These are phyloP conservation scores for Urocitellus parryii DNA, from an alignment of 2,113 vertebrate species.

Conservation along the genomic window DNA sequence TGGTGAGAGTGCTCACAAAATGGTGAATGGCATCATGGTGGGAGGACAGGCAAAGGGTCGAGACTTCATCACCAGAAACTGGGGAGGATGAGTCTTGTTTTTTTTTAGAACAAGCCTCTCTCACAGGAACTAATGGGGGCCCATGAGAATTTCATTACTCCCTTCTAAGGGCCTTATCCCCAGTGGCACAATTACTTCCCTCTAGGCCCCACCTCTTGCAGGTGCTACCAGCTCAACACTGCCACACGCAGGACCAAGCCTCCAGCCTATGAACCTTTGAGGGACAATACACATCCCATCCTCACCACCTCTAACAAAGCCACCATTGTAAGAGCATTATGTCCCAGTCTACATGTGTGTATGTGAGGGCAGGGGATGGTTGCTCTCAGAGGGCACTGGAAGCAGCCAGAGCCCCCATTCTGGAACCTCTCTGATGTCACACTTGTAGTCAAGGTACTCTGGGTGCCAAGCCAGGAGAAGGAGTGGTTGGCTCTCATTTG, in stretches of 20 bases:
- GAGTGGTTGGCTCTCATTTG: neutral
- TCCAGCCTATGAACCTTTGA: neutral
- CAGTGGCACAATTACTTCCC: neutral
- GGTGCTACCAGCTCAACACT: neutral
- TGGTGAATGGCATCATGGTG: too few species aligned
- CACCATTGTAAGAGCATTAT: neutral
- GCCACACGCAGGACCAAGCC: neutral
- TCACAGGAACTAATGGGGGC: neutral
- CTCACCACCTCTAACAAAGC: neutral
- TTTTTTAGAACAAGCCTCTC: neutral
- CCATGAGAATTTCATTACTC: neutral
- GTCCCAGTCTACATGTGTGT: neutral
- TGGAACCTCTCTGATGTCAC: conserved; percentile 73
- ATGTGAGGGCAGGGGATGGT: accelerated
- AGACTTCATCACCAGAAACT: neutral
- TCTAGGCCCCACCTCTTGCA: neutral
- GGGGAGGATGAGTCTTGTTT: neutral
- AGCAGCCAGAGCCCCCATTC: neutral
- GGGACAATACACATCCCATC: neutral
- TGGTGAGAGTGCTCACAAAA: too few species aligned
- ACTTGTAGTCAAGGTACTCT: neutral
- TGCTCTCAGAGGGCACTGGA: neutral
- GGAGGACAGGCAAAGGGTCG: too few species aligned
- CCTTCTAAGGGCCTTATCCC: neutral
- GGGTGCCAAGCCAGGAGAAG: neutral